Conservation (phyloP, 2,888 invertebrate genomes). For the Leptura quadrifasciata region DNA sequence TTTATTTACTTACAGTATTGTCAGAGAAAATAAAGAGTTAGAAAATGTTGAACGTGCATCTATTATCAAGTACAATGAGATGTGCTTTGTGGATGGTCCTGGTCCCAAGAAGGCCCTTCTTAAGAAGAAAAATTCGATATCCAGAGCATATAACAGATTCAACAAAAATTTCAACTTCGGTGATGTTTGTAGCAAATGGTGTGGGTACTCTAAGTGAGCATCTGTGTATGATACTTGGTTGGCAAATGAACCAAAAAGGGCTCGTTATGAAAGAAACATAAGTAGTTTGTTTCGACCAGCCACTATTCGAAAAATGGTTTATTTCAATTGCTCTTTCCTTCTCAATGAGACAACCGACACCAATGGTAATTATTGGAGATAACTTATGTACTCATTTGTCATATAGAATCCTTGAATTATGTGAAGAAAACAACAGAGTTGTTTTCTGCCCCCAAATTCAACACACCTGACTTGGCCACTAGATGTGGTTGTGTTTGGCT, state of each 20-base stretch:
- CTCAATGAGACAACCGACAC: neutral
- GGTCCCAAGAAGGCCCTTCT: slow-evolving; percentile 22
- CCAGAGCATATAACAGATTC: slow-evolving; percentile 32
- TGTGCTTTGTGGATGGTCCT: slow-evolving; percentile 24
- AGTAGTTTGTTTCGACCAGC: slow-evolving; percentile 23
- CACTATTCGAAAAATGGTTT: slow-evolving; percentile 26
- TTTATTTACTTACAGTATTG: no score
- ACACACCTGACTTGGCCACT: slow-evolving; percentile 9
- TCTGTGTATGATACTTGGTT: slow-evolving; percentile 36
- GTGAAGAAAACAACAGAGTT: slow-evolving; percentile 28
- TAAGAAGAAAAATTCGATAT: slow-evolving; percentile 21
- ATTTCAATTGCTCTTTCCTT: slow-evolving; percentile 27
- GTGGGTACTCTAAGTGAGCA: slow-evolving; percentile 29
- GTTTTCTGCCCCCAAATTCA: slow-evolving; percentile 6
- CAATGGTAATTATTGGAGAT: slow-evolving; percentile 32
- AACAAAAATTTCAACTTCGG: slow-evolving; percentile 35
- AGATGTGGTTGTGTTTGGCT: neutral
- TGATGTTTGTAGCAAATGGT: slow-evolving; percentile 39
- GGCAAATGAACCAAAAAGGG: slow-evolving; percentile 21
- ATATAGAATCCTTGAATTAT: slow-evolving; percentile 6
- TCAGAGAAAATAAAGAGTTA: no score
- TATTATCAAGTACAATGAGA: slow-evolving; percentile 32
- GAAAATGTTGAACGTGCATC: slow-evolving; percentile 23
- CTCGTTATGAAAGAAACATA: slow-evolving; percentile 23
- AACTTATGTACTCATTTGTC: slow-evolving; percentile 25